Percentiles rank a stretch among this genome's conserved stretches.
Evolutionary conservation across 1,140 invertebrate genomes (phyloP).

Genomic region (Trialeurodes vaporariorum): DNA sequence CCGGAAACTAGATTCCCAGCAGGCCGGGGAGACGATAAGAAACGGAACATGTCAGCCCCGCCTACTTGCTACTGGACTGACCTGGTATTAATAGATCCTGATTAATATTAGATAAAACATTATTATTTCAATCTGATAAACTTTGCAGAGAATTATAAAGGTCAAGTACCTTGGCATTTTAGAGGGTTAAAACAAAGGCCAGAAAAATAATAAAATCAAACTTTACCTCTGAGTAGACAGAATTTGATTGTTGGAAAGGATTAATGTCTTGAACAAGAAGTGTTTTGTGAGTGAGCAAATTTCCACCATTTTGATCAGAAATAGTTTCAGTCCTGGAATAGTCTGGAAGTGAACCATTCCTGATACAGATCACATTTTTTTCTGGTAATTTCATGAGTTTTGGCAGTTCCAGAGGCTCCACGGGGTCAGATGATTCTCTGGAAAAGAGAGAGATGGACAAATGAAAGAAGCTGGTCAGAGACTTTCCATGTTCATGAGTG

Average conservation of each 20-base stretch:
- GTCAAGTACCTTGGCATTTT: no score
- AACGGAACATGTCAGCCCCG: no score
- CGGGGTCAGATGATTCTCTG: background rate
- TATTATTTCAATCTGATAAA: no score
- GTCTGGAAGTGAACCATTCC: background rate
- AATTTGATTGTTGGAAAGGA: background rate
- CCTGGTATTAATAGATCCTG: no score
- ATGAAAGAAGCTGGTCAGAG: background rate
- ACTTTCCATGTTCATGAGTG: no score
- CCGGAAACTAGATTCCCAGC: no score
- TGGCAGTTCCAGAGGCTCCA: background rate
- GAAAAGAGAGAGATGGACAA: no score
- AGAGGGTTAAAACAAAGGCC: no score
- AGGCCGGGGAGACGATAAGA: no score
- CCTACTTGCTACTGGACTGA: no score
- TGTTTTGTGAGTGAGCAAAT: background rate
- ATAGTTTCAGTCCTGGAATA: background rate
- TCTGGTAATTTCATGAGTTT: background rate
- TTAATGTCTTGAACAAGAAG: background rate
- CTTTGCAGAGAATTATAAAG: no score
- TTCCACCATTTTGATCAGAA: background rate
- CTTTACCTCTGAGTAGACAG: background rate
- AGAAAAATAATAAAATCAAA: conserved; percentile 18
- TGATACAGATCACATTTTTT: background rate
- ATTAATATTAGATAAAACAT: no score